A percentile compares a stretch with the other conserved stretches of the same genome.
phyloP scores from a whole-genome alignment of 2,888 invertebrate genomes.

The Pardosa pseudoannulata region DNA sequence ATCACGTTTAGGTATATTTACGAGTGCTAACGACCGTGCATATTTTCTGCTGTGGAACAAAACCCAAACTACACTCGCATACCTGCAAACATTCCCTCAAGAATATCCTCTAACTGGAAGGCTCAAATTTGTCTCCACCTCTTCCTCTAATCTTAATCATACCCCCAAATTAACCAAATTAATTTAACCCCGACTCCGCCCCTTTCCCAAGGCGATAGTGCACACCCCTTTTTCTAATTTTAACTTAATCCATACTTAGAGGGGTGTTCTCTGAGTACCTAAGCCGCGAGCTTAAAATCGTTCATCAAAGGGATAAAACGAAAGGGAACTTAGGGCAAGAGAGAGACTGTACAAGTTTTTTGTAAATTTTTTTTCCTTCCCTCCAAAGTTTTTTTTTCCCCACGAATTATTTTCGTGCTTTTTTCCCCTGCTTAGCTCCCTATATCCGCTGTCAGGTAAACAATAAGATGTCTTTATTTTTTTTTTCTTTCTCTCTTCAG shows the following conservation, averaged over 20 bases:
- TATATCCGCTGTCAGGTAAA: conserved; percentile 71
- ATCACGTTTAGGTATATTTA: no score
- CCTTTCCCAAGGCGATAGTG: background rate
- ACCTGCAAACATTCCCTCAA: no score
- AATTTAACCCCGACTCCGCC: conserved; percentile 41
- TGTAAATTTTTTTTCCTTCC: conserved; percentile 22
- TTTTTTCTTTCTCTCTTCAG: conserved; percentile 7
- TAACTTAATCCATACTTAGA: conserved; percentile 14
- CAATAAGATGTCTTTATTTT: conserved; percentile 71
- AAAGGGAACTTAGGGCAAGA: conserved; percentile 25
- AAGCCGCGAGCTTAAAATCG: conserved; percentile 16
- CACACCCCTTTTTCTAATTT: conserved; percentile 20
- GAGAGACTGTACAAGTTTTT: no score
- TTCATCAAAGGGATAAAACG: conserved; percentile 54
- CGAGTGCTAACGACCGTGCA: no score
- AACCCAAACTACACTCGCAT: no score
- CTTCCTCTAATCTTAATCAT: conserved; percentile 3
- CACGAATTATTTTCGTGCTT: conserved; percentile 54
- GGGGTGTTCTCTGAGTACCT: background rate
- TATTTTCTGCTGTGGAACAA: no score
- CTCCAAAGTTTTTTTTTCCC: conserved; percentile 22
- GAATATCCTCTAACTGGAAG: no score
- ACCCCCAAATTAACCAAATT: conserved; percentile 41
- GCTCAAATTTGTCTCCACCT: no score
- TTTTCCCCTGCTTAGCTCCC: conserved; percentile 61